Conservation (phyloP, 2,888 invertebrate genomes). For the Azorinus chamasolen region DNA sequence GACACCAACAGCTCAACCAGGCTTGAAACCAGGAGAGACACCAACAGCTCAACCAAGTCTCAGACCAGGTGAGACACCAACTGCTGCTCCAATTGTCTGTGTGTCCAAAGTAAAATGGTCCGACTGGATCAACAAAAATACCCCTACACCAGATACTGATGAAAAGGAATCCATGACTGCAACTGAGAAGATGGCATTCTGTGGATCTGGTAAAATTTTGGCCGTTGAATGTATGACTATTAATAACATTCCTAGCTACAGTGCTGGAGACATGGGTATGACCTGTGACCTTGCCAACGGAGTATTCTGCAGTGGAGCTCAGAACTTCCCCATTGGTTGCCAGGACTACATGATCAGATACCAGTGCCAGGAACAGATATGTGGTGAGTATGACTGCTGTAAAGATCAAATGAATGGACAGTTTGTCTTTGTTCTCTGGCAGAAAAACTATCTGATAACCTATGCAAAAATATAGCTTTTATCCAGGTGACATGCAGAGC, state of each 20-base stretch:
- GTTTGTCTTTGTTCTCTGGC: too few species aligned
- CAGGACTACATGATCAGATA: conserved; percentile 83
- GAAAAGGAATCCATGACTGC: conserved; percentile 68
- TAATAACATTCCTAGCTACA: conserved; percentile 66
- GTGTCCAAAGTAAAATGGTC: conserved; percentile 64
- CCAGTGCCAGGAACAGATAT: conserved; percentile 69
- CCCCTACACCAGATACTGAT: conserved; percentile 66
- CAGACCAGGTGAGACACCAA: conserved; percentile 25
- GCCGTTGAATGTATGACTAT: conserved; percentile 80
- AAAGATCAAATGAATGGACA: too few species aligned
- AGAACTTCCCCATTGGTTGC: conserved; percentile 74
- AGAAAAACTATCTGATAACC: too few species aligned
- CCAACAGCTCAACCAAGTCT: conserved; percentile 44
- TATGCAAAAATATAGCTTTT: too few species aligned
- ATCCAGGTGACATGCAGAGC: too few species aligned
- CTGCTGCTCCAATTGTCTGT: conserved; percentile 33
- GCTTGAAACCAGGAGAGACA: conserved; percentile 23
- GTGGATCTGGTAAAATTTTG: conserved; percentile 74
- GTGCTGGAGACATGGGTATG: conserved; percentile 72
- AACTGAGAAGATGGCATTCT: conserved; percentile 69
- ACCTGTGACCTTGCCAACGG: conserved; percentile 89
- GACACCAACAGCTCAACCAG: conserved; percentile 49
- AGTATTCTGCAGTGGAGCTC: conserved; percentile 88
- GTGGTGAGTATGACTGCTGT: too few species aligned
- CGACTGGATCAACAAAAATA: conserved; percentile 74